A percentile compares a stretch with the other conserved stretches of the same genome.
Conservation (phyloP, 2,113 vertebrate species). For the Coreoperca whiteheadi region DNA sequence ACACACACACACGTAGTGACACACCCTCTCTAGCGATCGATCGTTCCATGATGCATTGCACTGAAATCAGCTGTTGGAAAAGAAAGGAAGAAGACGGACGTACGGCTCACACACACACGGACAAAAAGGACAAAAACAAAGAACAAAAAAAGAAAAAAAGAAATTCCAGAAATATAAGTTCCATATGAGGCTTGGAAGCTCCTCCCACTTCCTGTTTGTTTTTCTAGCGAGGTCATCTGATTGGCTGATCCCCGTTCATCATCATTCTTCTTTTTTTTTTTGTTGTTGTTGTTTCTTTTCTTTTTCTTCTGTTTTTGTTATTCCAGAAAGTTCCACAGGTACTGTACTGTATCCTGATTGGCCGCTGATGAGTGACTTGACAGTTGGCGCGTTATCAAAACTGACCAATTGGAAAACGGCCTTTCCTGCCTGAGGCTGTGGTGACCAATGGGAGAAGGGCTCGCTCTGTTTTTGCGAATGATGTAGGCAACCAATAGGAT, state of each 20-base stretch:
- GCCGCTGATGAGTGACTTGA: constrained; percentile 75
- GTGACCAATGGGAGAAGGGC: constrained; percentile 71
- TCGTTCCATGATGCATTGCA: constrained; percentile 92
- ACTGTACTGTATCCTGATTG: constrained; percentile 71
- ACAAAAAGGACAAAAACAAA: constrained; percentile 82
- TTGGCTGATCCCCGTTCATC: constrained; percentile 85
- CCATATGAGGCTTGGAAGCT: constrained; percentile 82
- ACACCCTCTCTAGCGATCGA: constrained; percentile 75
- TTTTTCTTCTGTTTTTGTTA: constrained; percentile 71
- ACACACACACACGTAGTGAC: constrained; percentile 64
- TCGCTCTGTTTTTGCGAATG: constrained; percentile 56
- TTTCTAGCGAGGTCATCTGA: constrained; percentile 78
- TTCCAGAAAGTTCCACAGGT: constrained; percentile 85
- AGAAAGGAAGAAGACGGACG: constrained; percentile 42
- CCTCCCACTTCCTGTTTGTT: constrained; percentile 88
- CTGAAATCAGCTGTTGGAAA: constrained; percentile 87
- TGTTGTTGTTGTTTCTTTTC: constrained; percentile 1
- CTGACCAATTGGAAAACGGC: constrained; percentile 68
- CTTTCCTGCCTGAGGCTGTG: constrained; percentile 61
- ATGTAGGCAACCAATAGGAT: constrained; percentile 59
- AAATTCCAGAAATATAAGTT: constrained; percentile 48
- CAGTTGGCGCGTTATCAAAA: constrained; percentile 64
- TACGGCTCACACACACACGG: constrained; percentile 80
- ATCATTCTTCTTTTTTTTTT: constrained; percentile 80
- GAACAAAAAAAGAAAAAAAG: constrained; percentile 57